A percentile compares a stretch with the other conserved stretches of the same genome.
Conservation (phyloP, 2,797 vertebrate species). For the Phrynocephalus forsythii region DNA sequence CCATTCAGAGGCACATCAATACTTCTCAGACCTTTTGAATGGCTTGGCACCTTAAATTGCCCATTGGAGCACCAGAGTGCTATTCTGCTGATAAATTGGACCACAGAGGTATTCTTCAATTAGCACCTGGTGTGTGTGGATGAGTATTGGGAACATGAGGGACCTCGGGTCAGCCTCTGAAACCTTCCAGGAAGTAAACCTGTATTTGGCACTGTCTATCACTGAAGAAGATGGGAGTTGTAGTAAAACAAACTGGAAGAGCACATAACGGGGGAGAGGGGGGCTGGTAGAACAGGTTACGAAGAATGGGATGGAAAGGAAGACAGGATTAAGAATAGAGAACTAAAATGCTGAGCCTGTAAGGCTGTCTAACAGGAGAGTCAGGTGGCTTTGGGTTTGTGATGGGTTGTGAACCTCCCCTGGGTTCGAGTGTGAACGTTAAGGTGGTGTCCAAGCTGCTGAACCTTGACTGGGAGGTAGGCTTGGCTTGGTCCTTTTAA, state of each 20-base stretch:
- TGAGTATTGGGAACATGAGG: constrained; percentile 4
- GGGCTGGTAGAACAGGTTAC: neutral
- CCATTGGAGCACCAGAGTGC: constrained; percentile 14
- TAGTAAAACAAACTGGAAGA: neutral
- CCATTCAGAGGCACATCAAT: constrained; percentile 9
- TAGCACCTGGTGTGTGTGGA: constrained; percentile 34
- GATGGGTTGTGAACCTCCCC: no score
- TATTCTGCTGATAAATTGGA: constrained; percentile 33
- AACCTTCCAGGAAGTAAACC: constrained; percentile 6
- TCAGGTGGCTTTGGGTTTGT: no score
- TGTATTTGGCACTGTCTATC: constrained; percentile 19
- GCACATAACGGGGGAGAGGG: no score
- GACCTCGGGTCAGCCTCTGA: neutral
- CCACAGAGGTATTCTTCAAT: constrained; percentile 28
- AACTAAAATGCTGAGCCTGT: no score
- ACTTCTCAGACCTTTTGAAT: constrained; percentile 43
- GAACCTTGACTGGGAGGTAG: no score
- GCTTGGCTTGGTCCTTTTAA: no score
- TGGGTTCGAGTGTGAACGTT: no score
- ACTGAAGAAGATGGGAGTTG: neutral
- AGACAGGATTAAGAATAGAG: neutral
- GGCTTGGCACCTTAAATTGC: constrained; percentile 33
- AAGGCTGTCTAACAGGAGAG: no score
- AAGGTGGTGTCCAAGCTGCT: no score
- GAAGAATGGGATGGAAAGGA: neutral